Conservation (phyloP, 2,113 vertebrate genomes). For the Aegithalos caudatus region DNA sequence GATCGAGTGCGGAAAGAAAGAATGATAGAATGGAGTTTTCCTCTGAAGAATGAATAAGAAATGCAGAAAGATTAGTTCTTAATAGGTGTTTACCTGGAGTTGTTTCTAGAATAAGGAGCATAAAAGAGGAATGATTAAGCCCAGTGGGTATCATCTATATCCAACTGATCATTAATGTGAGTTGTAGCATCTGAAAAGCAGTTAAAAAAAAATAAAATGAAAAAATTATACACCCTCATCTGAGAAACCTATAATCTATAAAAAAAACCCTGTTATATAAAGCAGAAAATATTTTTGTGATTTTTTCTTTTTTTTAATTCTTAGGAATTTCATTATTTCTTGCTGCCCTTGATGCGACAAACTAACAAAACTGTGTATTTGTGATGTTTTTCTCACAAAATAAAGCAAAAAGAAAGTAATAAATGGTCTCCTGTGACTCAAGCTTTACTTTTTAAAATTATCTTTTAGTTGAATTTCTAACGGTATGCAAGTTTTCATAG, state of each 20-base stretch:
- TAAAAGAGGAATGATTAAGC: neutral
- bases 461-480: neutral
- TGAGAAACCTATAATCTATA: neutral
- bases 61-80: neutral
- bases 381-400: neutral
- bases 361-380: neutral
- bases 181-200: neutral
- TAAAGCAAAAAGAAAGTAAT: neutral
- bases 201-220: neutral
- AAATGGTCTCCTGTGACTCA: neutral
- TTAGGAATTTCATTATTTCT: neutral
- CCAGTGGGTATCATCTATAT: neutral
- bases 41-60: neutral
- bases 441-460: neutral
- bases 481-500: neutral
- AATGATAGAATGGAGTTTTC: neutral
- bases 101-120: neutral
- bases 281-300: neutral
- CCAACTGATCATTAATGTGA: neutral
- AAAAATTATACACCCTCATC: rapidly evolving
- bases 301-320: neutral
- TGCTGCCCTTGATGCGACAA: neutral
- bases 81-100: neutral
- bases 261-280: neutral
- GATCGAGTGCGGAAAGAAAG: neutral